Evolutionary conservation across 2,888 invertebrate genomes (phyloP), one percentile per base, ranked within the genome.

Genomic region (Caprella mutica): DNA sequence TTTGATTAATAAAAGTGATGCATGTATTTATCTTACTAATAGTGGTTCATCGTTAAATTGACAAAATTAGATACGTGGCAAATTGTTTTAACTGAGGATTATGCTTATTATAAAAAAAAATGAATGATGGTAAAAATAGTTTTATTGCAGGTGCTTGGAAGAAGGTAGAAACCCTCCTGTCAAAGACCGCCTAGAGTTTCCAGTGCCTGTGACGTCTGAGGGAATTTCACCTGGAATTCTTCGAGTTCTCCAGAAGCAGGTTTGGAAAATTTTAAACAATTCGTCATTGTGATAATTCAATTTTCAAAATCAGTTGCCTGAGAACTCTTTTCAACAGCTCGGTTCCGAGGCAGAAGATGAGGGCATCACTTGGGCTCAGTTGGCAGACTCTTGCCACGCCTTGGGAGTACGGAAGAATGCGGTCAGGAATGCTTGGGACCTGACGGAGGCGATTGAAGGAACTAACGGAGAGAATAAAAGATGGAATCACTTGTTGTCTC

Each of bases 101-200:
- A 42, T 23, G 6, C 23, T 9, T 43, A 2, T 12, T 40, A 39
- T 14, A 17, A 54, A 52, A 40, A 8, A 50, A 14, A 19, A 14
- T 17, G 5, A 21, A 42, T 9, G 17, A 17, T 17, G 8, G 8
- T 43, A 38, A 27, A 27, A 2, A 5, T 27, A 43, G n/a, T 59
- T 74, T n/a, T 74, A 39, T 74, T 17, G 89, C 73, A 80, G 81
- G 43, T 86, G 87, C 1, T 72, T 90, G 65, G 80, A 87, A 0
- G 77, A 85, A 55, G 82, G 83, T 35, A 77, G 84, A n/a, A 78
- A 81, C 0, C 88, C 89, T 0, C 90, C 90, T 0, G 84, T 84
- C 0, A 91, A 90, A 70, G 77, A 84, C 43, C 75, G 85, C 12
- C 72, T 86, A 55, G 86, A 87, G 70, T 85, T 82, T 68, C 84